Percentiles rank a stretch among this genome's conserved stretches.
phyloP scores from a whole-genome alignment of 2,113 vertebrate species.

The Triplophysa rosa region DNA sequence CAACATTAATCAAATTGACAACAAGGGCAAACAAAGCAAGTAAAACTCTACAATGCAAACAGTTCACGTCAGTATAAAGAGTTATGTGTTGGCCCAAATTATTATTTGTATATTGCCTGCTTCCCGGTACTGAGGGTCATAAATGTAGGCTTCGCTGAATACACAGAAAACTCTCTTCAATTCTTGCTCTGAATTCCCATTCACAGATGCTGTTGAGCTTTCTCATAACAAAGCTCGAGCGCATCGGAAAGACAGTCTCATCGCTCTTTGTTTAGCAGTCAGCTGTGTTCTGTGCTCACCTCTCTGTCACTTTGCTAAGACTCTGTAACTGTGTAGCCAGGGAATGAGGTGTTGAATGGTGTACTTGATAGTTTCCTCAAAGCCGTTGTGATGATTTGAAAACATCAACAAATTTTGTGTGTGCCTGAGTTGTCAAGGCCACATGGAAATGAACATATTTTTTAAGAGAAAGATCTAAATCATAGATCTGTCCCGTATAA shows the following conservation, averaged over 20 bases:
- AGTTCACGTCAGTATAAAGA: not conserved
- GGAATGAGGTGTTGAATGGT: not conserved
- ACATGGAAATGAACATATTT: no score
- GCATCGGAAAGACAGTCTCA: constrained; percentile 41
- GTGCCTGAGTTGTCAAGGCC: no score
- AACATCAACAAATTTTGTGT: no score
- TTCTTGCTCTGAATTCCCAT: constrained; percentile 13
- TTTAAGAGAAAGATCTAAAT: no score
- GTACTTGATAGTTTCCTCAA: not conserved
- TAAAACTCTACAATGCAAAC: not conserved
- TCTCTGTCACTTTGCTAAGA: constrained; percentile 15
- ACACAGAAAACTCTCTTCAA: not conserved
- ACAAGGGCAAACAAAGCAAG: constrained; percentile 13
- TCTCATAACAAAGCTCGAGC: constrained; percentile 41
- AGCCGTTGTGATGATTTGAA: no score
- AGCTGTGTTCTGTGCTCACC: constrained; percentile 17
- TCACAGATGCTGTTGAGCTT: constrained; percentile 6
- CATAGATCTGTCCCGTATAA: no score
- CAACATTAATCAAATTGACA: constrained; percentile 3
- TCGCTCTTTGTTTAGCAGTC: constrained; percentile 27
- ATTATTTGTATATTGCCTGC: not conserved
- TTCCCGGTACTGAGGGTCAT: no score
- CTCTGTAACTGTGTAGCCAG: not conserved
- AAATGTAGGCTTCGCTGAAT: not conserved
- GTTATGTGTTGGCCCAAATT: not conserved